These are phyloP conservation scores for Liopterus haemorrhoidalis DNA, from an alignment of 2,888 invertebrate species.

Conservation along the genomic window DNA sequence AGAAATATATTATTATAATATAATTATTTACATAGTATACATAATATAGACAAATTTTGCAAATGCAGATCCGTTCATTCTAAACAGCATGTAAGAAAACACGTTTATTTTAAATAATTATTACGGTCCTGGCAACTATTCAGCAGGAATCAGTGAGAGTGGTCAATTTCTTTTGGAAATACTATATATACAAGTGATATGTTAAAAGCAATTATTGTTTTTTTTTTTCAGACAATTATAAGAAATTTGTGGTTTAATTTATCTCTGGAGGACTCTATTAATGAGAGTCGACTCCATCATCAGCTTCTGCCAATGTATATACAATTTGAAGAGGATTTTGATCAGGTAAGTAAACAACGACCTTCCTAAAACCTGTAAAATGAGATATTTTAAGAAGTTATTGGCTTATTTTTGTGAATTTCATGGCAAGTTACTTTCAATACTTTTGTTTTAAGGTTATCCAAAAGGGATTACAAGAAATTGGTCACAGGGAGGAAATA, in stretches of 20 bases:
- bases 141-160: too few relatives aligned
- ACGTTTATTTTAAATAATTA: too few relatives aligned
- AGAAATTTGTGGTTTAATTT: conserved; percentile 53
- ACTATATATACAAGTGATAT: conserved; percentile 12
- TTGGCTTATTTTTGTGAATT: conserved; percentile 6
- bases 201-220: conserved; percentile 21
- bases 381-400: too few relatives aligned
- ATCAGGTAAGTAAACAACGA: conserved; percentile 42
- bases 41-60: too few relatives aligned
- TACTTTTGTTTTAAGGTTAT: conserved; percentile 42
- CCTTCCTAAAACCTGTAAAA: too few relatives aligned
- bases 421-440: conserved; percentile 4
- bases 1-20: too few relatives aligned
- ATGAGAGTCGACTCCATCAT: conserved; percentile 55
- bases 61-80: too few relatives aligned
- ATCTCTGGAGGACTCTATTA: conserved; percentile 50
- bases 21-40: too few relatives aligned
- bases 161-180: too few relatives aligned
- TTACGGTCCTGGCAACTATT: too few relatives aligned
- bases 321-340: conserved; percentile 48
- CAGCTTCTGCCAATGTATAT: conserved; percentile 56
- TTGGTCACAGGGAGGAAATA: conserved; percentile 50
- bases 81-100: too few relatives aligned
- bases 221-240: conserved; percentile 46
- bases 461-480: conserved; percentile 45